Evolutionary conservation across 2,888 invertebrate genomes (phyloP), one percentile per base, ranked within the genome.

Genomic region (Syritta pipiens): DNA sequence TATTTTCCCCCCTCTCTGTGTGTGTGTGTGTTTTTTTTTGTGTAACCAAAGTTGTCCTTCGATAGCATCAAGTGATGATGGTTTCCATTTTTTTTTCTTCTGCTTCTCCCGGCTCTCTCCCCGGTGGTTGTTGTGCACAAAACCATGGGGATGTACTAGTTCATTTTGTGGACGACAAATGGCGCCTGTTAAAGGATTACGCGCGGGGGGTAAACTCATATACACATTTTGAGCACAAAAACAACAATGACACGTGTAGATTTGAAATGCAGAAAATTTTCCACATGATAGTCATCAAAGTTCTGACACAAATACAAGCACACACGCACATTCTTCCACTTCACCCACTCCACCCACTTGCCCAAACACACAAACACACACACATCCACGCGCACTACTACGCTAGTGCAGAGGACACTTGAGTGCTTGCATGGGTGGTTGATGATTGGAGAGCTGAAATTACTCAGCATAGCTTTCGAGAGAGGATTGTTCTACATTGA

Each of bases 381-480:
- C 51, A 40, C 20, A 55, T 46, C 10, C 14, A 32, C 12, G 4
- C 4, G 12, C 4, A 4, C 7, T 26, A 24, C 0, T 12, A 48
- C 7, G 4, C 35, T n/a, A n/a, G 17, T 32, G 35, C 44, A 42
- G 49, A 46, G 49, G 26, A 51, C 55, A 62, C 69, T 69, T 62
- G 57, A 69, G 51, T 76, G 40, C 62, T 62, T 57, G 55, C 69
- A 76, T 76, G 75, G 75, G 49, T 69, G 42, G 69, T 24, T 76
- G 55, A 69, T 69, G 69, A 69, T 76, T 76, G 55, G 60, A 76
- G 69, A 62, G 69, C 55, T 57, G 49, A 57, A 76, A 76, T 69
- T 62, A 76, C 62, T 69, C 60, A 68, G 68, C 75, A 57, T 69
- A 32, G 69, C 75, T 69, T 55, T 69, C 35, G 35, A 76, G 49